These are phyloP conservation scores for Cynocephalus volans DNA, from an alignment of 2,113 vertebrate genomes.

Conservation along the genomic window DNA sequence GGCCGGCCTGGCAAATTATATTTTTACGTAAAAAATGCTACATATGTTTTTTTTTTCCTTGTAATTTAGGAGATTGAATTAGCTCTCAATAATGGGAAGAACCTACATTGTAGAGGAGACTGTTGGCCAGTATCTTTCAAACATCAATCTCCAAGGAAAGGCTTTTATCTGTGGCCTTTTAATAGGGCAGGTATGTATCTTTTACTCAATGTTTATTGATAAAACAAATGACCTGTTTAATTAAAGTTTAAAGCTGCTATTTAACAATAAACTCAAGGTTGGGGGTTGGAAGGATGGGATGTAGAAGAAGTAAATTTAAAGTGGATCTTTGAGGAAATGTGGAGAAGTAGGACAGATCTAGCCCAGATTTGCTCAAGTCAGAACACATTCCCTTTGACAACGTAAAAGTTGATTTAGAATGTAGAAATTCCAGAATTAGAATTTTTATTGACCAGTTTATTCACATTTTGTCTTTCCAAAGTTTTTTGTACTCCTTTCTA, in stretches of 20 bases:
- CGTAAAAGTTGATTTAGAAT: background rate
- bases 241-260: background rate
- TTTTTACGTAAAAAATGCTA: background rate
- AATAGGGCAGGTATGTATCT: conserved; percentile 94
- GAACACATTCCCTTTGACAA: background rate
- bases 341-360: background rate
- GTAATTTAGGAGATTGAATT: conserved; percentile 54
- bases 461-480: background rate
- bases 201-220: conserved; percentile 6
- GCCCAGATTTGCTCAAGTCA: background rate
- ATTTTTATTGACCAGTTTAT: conserved; percentile 7
- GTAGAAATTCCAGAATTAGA: conserved; percentile 9
- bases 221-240: conserved; percentile 33
- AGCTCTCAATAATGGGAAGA: conserved; percentile 88
- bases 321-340: background rate
- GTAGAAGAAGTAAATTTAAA: background rate
- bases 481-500: background rate
- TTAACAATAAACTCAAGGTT: background rate
- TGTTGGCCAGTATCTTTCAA: conserved; percentile 89
- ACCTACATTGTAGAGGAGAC: conserved; percentile 90
- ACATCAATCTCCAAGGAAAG: conserved; percentile 82
- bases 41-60: conserved; percentile 40
- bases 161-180: conserved; percentile 92
- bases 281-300: background rate
- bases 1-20: too few relatives aligned